Base-by-base conservation (phyloP, 2,888 invertebrate genomes). In the Blastobasis adustella region DNA sequence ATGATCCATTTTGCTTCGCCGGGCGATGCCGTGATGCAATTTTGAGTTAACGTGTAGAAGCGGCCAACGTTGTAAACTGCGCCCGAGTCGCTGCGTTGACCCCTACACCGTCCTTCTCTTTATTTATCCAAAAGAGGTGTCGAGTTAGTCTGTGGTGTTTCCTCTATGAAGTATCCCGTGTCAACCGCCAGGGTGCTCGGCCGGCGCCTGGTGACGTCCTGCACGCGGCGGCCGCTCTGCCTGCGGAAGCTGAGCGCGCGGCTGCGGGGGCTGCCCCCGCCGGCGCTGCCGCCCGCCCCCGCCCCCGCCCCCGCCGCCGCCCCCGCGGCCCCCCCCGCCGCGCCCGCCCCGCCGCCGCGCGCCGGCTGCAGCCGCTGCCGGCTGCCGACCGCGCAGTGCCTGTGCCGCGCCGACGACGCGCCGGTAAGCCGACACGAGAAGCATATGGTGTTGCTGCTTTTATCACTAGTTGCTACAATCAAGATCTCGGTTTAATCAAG, bases 191-290 rank as follows among this genome's bases (percentile, higher is more conserved):
- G 36, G 10, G n/a, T n/a, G 6, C 37, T 60, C 76, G 79, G 78
- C 4, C 74, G 77, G 0, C 77, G 77, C 8, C 58, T 80, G 50
- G 63, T 79, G 55, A 60, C 64, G 58, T 80, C 82, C 37, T 2
- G 51, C 43, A 45, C 48, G 42, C 77, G 76, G 4, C 75, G 66
- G 61, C 83, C 80, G 6, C 63, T 80, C 58, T 79, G 81, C 60
- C 70, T 82, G 61, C 72, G 73, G 62, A 70, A 71, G 69, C 66
- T 82, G 66, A 68, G 76, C 59, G 67, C 67, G 55, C 70, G 69
- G 0, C 67, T 78, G 65, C 79, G 79, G 49, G 58, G 56, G 39
- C 49, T 49, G 10, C 47, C 58, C 39, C 37, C 53, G 10, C 50
- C 54, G 41, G 45, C 54, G 23, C 10, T 46, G 45, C 6, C 49